Base-by-base conservation (phyloP, 2,888 invertebrate species). In the Drosophila cognata region DNA sequence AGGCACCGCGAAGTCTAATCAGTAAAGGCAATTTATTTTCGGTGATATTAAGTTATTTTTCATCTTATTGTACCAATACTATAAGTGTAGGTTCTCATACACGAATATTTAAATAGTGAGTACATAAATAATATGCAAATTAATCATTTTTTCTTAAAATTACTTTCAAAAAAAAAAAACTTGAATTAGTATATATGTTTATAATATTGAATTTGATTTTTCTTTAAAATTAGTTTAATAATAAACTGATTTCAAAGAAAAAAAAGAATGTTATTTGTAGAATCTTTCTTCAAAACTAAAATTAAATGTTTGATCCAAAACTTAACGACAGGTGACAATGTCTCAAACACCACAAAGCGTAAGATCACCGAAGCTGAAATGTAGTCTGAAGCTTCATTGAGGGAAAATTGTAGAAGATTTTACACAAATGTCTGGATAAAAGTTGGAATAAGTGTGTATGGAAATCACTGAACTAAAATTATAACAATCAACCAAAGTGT, bases 41-140 rank as follows among this genome's bases (percentile, higher is more conserved):
- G 53, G 35, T 52, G 33, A 62, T 18, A 62, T 21, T 48, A 48
- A 31, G 31, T 16, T 31, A n/a, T 64, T 50, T 21, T 43, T 28
- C 8, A 43, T n/a, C 33, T 33, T 33, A 48, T 25, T 50, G n/a
- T 61, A 50, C 28, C 38, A 41, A 41, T 43, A 64, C 36, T 29
- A 16, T 35, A 53, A 28, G 46, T 25, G 21, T 16, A 16, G 16
- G 1, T 4, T 46, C 7, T 8, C 46, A 16, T 16, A 25, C 7
- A 46, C 16, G 16, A 46, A 16, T 8, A 46, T 46, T 25, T 8
- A 46, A 16, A 25, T 25, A 25, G 16, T 25, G 11, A 43, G 43
- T 21, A 11, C 11, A 43, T 43, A 21, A 11, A 43, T 16, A 25
- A 46, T 7, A 46, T 25, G 8, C 25, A 46, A 46, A 25, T 46